These are phyloP conservation scores for Scomberomorus guttatus DNA, from an alignment of 2,797 vertebrate species.

Conservation along the genomic window DNA sequence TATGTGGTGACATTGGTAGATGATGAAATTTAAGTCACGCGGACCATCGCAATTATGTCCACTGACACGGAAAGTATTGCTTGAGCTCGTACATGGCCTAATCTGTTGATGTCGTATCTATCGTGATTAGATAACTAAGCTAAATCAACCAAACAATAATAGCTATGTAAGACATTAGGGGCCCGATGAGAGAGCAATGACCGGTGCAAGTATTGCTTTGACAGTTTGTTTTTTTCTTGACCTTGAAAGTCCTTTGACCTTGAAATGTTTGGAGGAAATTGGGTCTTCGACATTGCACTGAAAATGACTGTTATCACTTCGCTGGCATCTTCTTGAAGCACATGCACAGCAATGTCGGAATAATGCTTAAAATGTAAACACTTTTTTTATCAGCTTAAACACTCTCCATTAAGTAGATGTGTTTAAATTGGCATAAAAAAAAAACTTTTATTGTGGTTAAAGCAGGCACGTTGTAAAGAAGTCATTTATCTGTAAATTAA, in stretches of 20 bases:
- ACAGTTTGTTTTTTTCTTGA: neutral
- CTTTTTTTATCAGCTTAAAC: too few species aligned
- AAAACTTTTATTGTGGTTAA: neutral
- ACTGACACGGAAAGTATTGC: too few species aligned
- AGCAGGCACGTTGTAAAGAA: neutral
- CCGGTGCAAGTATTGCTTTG: neutral
- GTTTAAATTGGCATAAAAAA: neutral
- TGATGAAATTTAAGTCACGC: too few species aligned
- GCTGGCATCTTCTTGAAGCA: neutral
- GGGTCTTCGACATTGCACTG: too few species aligned
- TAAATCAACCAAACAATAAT: neutral
- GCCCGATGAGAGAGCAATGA: neutral
- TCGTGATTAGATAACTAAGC: too few species aligned
- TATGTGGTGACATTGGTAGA: too few species aligned
- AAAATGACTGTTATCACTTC: too few species aligned
- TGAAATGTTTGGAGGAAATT: too few species aligned
- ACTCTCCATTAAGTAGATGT: neutral
- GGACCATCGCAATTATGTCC: too few species aligned
- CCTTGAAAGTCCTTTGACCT: neutral
- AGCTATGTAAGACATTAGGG: neutral
- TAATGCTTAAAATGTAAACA: neutral
- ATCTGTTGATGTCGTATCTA: too few species aligned
- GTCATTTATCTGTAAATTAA: too few species aligned
- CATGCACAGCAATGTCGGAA: neutral
- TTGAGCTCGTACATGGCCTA: too few species aligned